These are phyloP conservation scores for Dasypolia templi DNA, from an alignment of 2,888 invertebrate species.

Conservation along the genomic window DNA sequence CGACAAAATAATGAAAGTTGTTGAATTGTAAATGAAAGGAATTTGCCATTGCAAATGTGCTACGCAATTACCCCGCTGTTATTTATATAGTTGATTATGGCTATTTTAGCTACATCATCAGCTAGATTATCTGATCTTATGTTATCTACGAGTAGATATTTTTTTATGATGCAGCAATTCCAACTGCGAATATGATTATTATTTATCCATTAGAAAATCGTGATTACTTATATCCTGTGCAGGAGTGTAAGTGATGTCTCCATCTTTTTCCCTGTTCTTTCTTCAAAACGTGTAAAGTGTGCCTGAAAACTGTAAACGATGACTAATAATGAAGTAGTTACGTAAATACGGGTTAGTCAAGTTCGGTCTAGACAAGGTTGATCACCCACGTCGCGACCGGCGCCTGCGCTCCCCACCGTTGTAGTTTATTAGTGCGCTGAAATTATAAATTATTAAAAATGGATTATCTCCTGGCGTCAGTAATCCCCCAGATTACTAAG, in stretches of 20 bases:
- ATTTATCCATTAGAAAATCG: background rate
- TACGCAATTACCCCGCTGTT: background rate
- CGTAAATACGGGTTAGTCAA: slow-evolving; percentile 71
- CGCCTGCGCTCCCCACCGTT: slow-evolving; percentile 63
- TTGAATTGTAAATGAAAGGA: background rate
- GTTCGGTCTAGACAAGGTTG: slow-evolving; percentile 74
- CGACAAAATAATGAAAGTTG: background rate
- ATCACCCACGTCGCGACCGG: slow-evolving; percentile 67
- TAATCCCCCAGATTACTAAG: slow-evolving; percentile 11
- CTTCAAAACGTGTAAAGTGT: slow-evolving; percentile 15
- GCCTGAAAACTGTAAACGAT: slow-evolving; percentile 50
- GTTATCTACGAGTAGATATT: background rate
- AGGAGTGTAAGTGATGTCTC: background rate
- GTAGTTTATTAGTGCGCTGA: slow-evolving; percentile 51
- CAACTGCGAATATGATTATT: background rate
- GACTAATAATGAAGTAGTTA: slow-evolving; percentile 60
- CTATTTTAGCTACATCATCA: background rate
- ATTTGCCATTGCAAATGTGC: background rate
- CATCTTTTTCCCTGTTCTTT: slow-evolving; percentile 17
- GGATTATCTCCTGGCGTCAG: slow-evolving; percentile 48
- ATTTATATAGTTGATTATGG: too few species aligned
- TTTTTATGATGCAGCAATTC: background rate
- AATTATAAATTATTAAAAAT: slow-evolving; percentile 59
- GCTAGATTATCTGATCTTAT: background rate
- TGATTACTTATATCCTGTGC: background rate